phyloP scores from a whole-genome alignment of 1,140 invertebrate genomes.

The Pseudomyrmex sp. region DNA sequence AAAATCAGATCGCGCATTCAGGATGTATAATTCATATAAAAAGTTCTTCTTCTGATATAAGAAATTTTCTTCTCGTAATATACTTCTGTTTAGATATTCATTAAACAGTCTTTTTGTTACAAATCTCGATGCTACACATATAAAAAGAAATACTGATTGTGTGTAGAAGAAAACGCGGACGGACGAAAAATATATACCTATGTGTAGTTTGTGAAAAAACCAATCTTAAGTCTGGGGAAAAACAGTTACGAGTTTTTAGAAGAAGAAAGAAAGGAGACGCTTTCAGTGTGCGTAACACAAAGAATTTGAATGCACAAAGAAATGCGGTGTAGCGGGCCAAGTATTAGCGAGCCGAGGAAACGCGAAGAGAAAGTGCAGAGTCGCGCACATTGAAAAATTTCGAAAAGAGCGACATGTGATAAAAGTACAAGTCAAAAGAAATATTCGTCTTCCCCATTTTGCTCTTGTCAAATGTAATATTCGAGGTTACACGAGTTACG shows the following conservation, averaged over 20 bases:
- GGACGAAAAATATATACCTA: background rate
- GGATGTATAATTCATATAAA: background rate
- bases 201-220: background rate
- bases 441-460: constrained; percentile 51
- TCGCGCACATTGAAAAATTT: constrained; percentile 31
- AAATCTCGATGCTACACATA: background rate
- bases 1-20: background rate
- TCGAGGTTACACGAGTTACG: constrained; percentile 55
- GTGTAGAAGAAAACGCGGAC: background rate
- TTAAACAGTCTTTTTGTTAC: background rate
- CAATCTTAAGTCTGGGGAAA: constrained; percentile 33
- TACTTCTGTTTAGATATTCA: background rate
- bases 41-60: background rate
- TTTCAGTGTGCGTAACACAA: constrained; percentile 10
- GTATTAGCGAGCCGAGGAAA: constrained; percentile 46
- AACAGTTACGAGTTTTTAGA: constrained; percentile 14
- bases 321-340: constrained; percentile 13
- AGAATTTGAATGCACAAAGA: constrained; percentile 54
- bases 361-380: constrained; percentile 7
- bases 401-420: constrained; percentile 36
- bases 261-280: constrained; percentile 8
- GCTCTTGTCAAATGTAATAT: constrained; percentile 57
- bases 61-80: background rate
- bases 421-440: constrained; percentile 51
- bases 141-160: constrained; percentile 27